Base-by-base conservation (phyloP, 2,113 vertebrate genomes). In the Ardeotis arabs region DNA sequence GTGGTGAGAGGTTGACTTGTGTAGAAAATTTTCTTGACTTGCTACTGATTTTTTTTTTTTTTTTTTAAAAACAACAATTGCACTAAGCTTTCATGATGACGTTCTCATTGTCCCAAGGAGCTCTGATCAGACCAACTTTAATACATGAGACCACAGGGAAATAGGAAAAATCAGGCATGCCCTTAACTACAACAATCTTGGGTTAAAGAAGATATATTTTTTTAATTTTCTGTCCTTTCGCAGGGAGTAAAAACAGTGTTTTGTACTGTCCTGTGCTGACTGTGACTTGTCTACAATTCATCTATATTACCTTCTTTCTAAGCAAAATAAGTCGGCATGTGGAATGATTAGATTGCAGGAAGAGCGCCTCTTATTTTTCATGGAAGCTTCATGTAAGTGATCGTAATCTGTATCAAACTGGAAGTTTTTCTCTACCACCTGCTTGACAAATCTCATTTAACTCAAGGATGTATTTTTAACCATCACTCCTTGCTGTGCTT, bases 201-300 rank as follows among this genome's bases (percentile, higher is more conserved):
- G 70, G 50, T 81, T 87, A 93, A 96, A 97, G 93, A 95, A 91
- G 84, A 95, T 92, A 88, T 76, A 91, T 86, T 93, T 97, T 95
- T 97, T 86, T 88, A 94, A 86, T 92, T 94, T 87, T 84, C 49
- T 78, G 84, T 68, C 78, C 89, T 88, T 91, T 78, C 66, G 66
- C 68, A 73, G 85, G 92, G 92, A 91, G 47, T 69, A 70, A 80
- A 77, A 37, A 10, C 76, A 58, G 50, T 59, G 39, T 87, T 94
- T 92, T 96, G 90, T 97, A 96, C 79, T 90, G 96, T 90, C 86
- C 89, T 93, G 37, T 87, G 76, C 75, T 56, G 69, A 62, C 95
- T 84, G 70, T 50, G 62, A 37, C 76, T 95, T 84, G 27, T 62
- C 35, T 80, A 85, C 66, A 90, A 27, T 59, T 86, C 62, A 78